Conservation (phyloP, 2,888 invertebrate genomes). For the Drosophila phalerata region DNA sequence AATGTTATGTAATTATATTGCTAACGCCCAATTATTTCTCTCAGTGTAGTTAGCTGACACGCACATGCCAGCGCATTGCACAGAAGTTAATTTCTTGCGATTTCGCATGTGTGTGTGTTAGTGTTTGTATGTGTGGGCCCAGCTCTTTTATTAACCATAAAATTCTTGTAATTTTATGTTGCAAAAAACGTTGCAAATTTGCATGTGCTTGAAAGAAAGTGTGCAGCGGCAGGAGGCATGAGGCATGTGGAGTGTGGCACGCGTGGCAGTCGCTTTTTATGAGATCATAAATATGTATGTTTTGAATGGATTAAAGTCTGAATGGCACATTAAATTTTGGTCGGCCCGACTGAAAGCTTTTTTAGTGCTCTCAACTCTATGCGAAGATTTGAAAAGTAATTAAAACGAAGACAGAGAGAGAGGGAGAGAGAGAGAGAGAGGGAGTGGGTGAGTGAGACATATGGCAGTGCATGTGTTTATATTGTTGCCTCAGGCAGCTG, state of each 20-base stretch:
- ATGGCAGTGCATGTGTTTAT: conserved; percentile 53
- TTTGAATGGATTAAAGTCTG: conserved; percentile 53
- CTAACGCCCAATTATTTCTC: background rate
- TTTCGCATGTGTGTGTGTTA: conserved; percentile 35
- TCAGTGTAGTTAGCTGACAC: conserved; percentile 23
- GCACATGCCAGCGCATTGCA: conserved; percentile 68
- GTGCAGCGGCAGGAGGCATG: conserved; percentile 13
- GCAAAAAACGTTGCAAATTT: conserved; percentile 75
- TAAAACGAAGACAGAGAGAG: conserved; percentile 32
- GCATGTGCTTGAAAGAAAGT: conserved; percentile 63
- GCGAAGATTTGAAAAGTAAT: conserved; percentile 49
- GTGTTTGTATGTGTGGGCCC: conserved; percentile 16
- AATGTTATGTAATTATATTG: too few relatives aligned
- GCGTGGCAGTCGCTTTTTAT: conserved; percentile 16
- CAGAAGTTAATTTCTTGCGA: conserved; percentile 62
- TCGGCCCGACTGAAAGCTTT: conserved; percentile 38
- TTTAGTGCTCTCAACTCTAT: conserved; percentile 40
- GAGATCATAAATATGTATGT: conserved; percentile 36
- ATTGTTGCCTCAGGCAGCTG: conserved; percentile 48
- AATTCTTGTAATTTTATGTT: conserved; percentile 77
- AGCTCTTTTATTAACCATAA: conserved; percentile 73
- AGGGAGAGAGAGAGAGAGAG: background rate
- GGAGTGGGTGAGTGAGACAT: conserved; percentile 12
- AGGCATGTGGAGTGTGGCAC: conserved; percentile 10
- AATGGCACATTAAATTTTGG: conserved; percentile 58